Conservation (phyloP, 1,140 invertebrate genomes). For the Dysdera silvatica region DNA sequence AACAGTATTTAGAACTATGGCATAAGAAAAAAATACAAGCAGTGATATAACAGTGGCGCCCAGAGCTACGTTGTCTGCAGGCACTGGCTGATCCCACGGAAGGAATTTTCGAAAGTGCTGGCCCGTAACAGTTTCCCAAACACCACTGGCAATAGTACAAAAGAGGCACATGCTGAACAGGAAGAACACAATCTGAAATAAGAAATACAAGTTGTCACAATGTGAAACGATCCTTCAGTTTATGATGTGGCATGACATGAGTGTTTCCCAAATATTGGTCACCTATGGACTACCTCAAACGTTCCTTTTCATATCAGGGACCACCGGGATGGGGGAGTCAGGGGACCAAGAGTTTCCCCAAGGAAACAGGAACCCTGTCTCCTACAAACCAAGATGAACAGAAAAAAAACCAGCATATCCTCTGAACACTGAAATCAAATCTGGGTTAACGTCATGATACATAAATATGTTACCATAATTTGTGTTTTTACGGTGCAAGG, state of each 20-base stretch:
- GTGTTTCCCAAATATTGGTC: too few relatives aligned
- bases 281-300: background rate
- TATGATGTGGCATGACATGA: too few relatives aligned
- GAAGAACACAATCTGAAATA: conserved; percentile 91
- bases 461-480: too few relatives aligned
- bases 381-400: too few relatives aligned
- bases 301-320: background rate
- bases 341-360: background rate
- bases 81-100: conserved; percentile 90
- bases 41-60: conserved; percentile 89
- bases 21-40: conserved; percentile 98
- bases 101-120: conserved; percentile 84
- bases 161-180: conserved; percentile 94
- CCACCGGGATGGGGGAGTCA: background rate
- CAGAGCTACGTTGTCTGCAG: conserved; percentile 59
- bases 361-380: too few relatives aligned
- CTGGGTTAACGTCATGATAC: too few relatives aligned
- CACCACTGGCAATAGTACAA: conserved; percentile 91
- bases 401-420: too few relatives aligned
- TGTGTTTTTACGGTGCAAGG: too few relatives aligned
- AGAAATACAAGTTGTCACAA: conserved; percentile 29
- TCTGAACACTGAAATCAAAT: too few relatives aligned
- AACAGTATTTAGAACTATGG: conserved; percentile 98
- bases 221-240: too few relatives aligned
- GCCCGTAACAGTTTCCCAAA: conserved; percentile 89